Conservation (phyloP, 2,888 invertebrate species). For the Rhamphomyia laevipes region DNA sequence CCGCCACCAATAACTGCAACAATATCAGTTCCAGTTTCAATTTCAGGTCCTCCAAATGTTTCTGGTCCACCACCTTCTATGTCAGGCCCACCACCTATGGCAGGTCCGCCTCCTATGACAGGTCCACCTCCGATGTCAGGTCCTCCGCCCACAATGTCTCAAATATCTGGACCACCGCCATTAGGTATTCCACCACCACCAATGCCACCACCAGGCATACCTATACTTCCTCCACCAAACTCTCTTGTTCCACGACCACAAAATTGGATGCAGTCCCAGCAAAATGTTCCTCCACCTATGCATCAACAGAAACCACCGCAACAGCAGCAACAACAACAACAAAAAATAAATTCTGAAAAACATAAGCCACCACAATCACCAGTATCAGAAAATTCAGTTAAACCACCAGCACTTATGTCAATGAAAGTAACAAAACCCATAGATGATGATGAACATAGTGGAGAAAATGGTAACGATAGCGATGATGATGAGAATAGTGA, state of each 20-base stretch:
- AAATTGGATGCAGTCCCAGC: too few species aligned
- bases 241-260: too few species aligned
- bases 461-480: constrained; percentile 32
- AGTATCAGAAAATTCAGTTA: constrained; percentile 5
- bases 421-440: constrained; percentile 20
- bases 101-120: constrained; percentile 7
- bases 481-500: constrained; percentile 40
- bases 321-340: constrained; percentile 29
- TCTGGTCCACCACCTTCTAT: constrained; percentile 14
- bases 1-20: constrained; percentile 14
- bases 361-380: constrained; percentile 10
- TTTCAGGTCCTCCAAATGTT: constrained; percentile 8
- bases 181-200: constrained; percentile 11
- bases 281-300: constrained; percentile 3
- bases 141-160: constrained; percentile 30
- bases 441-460: constrained; percentile 24
- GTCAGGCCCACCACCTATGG: constrained; percentile 14
- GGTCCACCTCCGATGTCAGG: constrained; percentile 4
- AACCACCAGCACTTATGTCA: constrained; percentile 46
- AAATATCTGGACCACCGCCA: not conserved
- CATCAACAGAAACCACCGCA: constrained; percentile 16
- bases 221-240: too few species aligned
- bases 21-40: not conserved
- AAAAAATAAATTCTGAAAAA: constrained; percentile 21
- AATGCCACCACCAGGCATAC: constrained; percentile 8